Conservation (phyloP, 37 sponge, comb jelly and placozoan species). For the Crambe crambe region DNA sequence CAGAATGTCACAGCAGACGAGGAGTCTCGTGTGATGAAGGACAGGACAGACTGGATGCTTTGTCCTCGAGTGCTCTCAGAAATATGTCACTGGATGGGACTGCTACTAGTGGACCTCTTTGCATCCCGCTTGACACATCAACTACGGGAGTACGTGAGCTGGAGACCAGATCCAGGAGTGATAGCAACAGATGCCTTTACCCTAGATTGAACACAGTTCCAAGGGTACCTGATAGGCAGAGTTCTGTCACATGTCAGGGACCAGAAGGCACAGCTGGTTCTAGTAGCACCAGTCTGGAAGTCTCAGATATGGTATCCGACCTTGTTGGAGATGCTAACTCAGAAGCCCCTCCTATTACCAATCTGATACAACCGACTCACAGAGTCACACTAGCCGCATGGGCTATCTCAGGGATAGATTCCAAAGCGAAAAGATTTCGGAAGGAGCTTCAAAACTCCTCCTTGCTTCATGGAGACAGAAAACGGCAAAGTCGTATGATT, state of each 20-base stretch:
- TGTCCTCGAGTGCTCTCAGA: conserved; percentile 11
- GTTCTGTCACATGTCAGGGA: conserved; percentile 22
- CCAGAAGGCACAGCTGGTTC: conserved; percentile 9
- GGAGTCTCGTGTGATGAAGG: conserved; percentile 27
- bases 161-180: conserved; percentile 48
- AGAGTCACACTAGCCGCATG: conserved; percentile 40
- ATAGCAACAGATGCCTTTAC: conserved; percentile 45
- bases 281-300: conserved; percentile 55
- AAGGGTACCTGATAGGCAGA: conserved; percentile 22
- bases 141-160: conserved; percentile 31
- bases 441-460: conserved; percentile 35
- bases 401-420: conserved; percentile 55
- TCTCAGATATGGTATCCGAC: conserved; percentile 47
- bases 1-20: conserved; percentile 33
- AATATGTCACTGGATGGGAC: conserved; percentile 2
- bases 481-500: conserved; percentile 27
- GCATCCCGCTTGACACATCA: conserved; percentile 22
- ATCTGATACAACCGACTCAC: conserved; percentile 28
- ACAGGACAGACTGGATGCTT: conserved; percentile 46
- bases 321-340: conserved; percentile 23
- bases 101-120: conserved; percentile 35
- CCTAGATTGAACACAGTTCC: conserved; percentile 20
- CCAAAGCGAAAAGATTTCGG: conserved; percentile 14
- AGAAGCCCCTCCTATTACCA: conserved; percentile 18
- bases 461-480: conserved; percentile 48